These are phyloP conservation scores for Gymnodraco acuticeps DNA, from an alignment of 2,797 vertebrate genomes.

Conservation along the genomic window DNA sequence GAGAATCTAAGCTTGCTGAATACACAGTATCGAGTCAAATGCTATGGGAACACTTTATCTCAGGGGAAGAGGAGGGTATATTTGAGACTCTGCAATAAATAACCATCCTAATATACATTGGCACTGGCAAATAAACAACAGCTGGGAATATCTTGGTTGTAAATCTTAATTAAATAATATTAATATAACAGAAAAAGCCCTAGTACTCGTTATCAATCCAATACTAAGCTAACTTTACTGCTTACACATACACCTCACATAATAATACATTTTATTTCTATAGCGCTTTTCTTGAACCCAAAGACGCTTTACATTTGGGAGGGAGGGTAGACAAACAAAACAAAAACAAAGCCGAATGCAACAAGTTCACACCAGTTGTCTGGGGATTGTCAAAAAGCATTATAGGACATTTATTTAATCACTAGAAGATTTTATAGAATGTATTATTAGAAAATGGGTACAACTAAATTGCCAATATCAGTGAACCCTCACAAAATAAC, in stretches of 20 bases:
- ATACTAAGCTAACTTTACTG: slow-evolving; percentile 1
- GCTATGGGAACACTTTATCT: slow-evolving; percentile 65
- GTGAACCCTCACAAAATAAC: not conserved
- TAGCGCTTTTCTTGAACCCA: too few relatives aligned
- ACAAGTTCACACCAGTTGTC: not conserved
- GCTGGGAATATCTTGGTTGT: not conserved
- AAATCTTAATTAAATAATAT: not conserved
- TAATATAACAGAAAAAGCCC: not conserved
- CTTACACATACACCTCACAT: not conserved
- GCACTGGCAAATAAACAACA: slow-evolving; percentile 22
- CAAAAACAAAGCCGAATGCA: too few relatives aligned
- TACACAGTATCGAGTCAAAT: slow-evolving; percentile 33
- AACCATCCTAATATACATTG: not conserved
- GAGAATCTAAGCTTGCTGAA: slow-evolving; percentile 24
- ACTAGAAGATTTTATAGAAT: not conserved
- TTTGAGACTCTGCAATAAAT: slow-evolving; percentile 27
- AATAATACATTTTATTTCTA: too few relatives aligned
- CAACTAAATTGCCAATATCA: not conserved
- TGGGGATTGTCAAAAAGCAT: not conserved
- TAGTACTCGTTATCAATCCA: not conserved
- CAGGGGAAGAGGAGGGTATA: slow-evolving; percentile 24
- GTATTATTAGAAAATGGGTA: not conserved
- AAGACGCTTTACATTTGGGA: too few relatives aligned
- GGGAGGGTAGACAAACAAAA: too few relatives aligned
- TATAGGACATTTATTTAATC: slow-evolving; percentile 1